Conservation (phyloP, 92 coral and sea anemone species). For the Phenganax marumi region DNA sequence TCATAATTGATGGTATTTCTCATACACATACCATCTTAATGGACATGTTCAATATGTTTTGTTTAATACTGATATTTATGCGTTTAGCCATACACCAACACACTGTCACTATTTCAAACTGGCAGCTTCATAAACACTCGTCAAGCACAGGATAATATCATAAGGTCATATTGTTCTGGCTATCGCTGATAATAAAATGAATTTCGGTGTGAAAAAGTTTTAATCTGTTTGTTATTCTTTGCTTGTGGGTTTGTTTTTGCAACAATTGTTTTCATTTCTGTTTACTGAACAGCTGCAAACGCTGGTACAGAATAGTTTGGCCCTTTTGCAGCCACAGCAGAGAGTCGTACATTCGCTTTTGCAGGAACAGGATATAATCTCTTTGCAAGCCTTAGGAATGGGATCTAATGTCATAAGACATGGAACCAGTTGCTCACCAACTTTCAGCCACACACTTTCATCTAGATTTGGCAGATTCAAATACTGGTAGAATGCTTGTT, state of each 20-base stretch:
- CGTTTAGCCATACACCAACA: too few relatives aligned
- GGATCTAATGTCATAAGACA: slow-evolving; percentile 40
- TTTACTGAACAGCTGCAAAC: not conserved
- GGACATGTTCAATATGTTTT: too few relatives aligned
- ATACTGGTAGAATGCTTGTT: slow-evolving; percentile 42
- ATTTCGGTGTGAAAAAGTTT: too few relatives aligned
- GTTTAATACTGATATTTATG: too few relatives aligned
- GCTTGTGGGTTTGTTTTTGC: slow-evolving; percentile 38
- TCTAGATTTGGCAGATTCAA: slow-evolving; percentile 42
- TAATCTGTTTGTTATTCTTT: too few relatives aligned
- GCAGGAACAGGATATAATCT: slow-evolving; percentile 21
- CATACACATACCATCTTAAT: too few relatives aligned
- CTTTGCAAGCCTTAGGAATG: slow-evolving; percentile 32
- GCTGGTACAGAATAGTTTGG: slow-evolving; percentile 4
- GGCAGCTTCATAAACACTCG: too few relatives aligned
- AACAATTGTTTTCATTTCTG: slow-evolving; percentile 6
- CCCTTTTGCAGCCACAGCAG: slow-evolving; percentile 10
- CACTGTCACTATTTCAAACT: too few relatives aligned
- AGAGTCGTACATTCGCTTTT: slow-evolving; percentile 19
- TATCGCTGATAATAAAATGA: too few relatives aligned
- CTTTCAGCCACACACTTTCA: slow-evolving; percentile 40
- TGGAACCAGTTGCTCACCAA: slow-evolving; percentile 32
- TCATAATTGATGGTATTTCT: too few relatives aligned
- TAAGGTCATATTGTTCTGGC: too few relatives aligned
- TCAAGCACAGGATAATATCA: too few relatives aligned